These are phyloP conservation scores for Dendronephthya gigantea DNA, from an alignment of 64 coral and sea anemone genomes.

Conservation along the genomic window DNA sequence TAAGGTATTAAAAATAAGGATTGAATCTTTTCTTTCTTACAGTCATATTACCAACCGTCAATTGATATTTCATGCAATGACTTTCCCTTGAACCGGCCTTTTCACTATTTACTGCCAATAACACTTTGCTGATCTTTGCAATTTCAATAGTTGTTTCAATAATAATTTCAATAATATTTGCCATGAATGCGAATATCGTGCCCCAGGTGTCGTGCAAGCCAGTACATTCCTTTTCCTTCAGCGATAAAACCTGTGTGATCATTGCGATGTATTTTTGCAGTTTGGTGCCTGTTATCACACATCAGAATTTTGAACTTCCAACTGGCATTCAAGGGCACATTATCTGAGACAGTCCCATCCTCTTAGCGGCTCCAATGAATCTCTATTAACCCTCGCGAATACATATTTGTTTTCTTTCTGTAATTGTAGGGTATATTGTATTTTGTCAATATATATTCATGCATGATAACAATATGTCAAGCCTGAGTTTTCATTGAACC, in stretches of 20 bases:
- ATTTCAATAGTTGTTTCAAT: not conserved
- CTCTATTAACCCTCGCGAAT: not conserved
- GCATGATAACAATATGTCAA: no score
- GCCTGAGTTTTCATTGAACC: no score
- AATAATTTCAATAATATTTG: not conserved
- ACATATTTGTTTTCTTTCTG: not conserved
- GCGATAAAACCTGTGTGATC: not conserved
- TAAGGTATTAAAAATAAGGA: not conserved
- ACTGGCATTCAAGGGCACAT: not conserved
- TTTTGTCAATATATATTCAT: no score
- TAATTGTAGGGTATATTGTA: no score
- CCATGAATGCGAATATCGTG: not conserved
- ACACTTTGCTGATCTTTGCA: not conserved
- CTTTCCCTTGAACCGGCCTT: not conserved
- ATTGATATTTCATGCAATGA: not conserved
- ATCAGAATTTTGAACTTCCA: not conserved
- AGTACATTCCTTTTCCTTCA: not conserved
- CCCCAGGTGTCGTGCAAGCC: not conserved
- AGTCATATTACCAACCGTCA: not conserved
- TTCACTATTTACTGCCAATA: not conserved
- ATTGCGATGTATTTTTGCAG: slow-evolving; percentile 2
- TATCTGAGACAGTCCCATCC: not conserved
- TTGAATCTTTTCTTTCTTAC: not conserved
- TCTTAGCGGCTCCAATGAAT: not conserved
- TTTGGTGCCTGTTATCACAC: not conserved